Evolutionary conservation across 2,797 vertebrate species (phyloP).

Genomic region (Xenops minutus): DNA sequence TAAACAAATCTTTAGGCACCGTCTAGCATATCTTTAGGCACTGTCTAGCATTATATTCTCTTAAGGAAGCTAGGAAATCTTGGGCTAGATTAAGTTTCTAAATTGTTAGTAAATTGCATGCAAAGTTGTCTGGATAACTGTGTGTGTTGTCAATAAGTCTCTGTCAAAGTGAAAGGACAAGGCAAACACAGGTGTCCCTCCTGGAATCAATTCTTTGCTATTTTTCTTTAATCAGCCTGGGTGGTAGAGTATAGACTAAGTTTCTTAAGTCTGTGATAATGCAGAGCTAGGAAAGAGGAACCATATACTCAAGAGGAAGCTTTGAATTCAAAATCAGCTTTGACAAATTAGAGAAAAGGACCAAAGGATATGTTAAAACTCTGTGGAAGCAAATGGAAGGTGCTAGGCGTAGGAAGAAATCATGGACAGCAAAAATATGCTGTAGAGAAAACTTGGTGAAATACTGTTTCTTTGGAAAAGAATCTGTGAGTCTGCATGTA

Average conservation of each 20-base stretch:
- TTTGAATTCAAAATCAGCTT: conserved; percentile 40
- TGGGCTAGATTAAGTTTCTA: not conserved
- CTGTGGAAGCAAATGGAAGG: not conserved
- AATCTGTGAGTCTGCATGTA: conserved; percentile 36
- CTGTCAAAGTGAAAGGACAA: not conserved
- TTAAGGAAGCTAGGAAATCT: not conserved
- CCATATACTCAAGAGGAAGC: not conserved
- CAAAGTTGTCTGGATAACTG: not conserved
- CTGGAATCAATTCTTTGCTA: not conserved
- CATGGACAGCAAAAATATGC: conserved; percentile 48
- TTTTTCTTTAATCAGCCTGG: conserved; percentile 13
- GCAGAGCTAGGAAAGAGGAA: not conserved
- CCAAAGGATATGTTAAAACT: not conserved
- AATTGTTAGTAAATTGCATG: not conserved
- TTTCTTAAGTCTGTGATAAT: conserved; percentile 16
- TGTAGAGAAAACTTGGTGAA: conserved; percentile 2
- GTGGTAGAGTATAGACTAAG: not conserved
- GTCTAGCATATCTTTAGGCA: not conserved
- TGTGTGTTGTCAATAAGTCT: not conserved
- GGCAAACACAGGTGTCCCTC: not conserved
- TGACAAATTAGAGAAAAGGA: conserved; percentile 7
- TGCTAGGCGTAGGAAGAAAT: conserved; percentile 26
- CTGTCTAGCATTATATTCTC: not conserved
- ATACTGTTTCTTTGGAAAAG: conserved; percentile 3
- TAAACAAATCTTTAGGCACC: not conserved